Evolutionary conservation across 2,113 vertebrate genomes (phyloP), one percentile per base, ranked within the genome.

Genomic region (Gallinago undulata): DNA sequence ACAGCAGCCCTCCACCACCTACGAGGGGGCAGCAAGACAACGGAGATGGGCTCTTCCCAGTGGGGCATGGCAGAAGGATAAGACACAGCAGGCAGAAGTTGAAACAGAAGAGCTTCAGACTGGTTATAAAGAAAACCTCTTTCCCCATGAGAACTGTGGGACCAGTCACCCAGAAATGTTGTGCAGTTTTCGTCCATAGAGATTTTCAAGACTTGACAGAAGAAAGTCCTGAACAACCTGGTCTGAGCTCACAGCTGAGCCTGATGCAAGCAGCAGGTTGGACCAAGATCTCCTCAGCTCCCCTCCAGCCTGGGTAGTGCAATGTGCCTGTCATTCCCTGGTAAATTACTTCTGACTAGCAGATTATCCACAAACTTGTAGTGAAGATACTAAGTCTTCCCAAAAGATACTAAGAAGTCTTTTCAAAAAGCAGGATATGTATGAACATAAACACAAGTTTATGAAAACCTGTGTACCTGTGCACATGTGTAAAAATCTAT

Each of bases 1-100:
- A 10, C 4, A 43, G 23, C 59, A 91, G 55, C 21, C 5, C 19
- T 59, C 41, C 19, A 60, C 14, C 63, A 59, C 25, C 7, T 33
- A 3, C 0, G 1, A 51, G 33, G 6, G 0, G 31, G 47, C 68
- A 76, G 35, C 30, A 56, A 27, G 45, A 18, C 15, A 14, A 6
- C 3, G 10, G 33, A 69, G 25, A 35, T 12, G 2, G 23, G 14
- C 33, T 87, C 25, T 48, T n/a, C 30, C 13, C 1, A 1, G 11
- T 24, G 30, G 9, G 5, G 6, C 9, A 19, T 4, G 12, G 35
- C 15, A 77, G 35, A 43, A 81, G 19, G 11, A 37, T 60, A 39
- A 89, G 13, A 28, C 3, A 21, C 28, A 55, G 48, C 18, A 55
- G 21, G 45, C n/a, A 89, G 50, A 76, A 70, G 33, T 1, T 62